Base-by-base conservation (phyloP, 2,888 invertebrate species). In the Siphlonurus alternatus region DNA sequence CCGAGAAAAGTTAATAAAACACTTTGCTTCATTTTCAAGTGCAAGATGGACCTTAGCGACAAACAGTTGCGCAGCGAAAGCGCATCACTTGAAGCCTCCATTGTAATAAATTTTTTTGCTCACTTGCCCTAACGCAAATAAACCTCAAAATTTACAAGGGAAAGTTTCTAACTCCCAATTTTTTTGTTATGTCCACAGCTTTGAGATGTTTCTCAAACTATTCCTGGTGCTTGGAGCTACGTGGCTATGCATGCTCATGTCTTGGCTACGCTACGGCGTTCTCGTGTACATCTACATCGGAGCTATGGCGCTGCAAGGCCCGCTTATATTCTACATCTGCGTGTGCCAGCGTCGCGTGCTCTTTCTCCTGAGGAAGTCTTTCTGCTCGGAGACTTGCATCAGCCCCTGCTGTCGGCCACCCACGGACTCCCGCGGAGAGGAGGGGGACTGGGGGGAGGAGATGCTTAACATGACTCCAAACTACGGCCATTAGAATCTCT, bases 381-480 rank as follows among this genome's bases (percentile, higher is more conserved):
- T 89, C 75, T 88, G 88, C 71, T 87, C 87, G 72, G 83, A 83
- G 38, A 75, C 74, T 65, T 78, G 77, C 67, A 68, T 75, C 20
- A 78, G 76, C 67, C 74, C 78, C 61, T 82, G 81, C 66, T 82
- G 81, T 69, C 75, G 75, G 63, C 76, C 76, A 2, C 72, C 71
- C 1, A 81, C 83, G 0, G 82, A 83, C n/a, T 69, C 69, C 51
- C 70, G 71, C 1, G 63, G 65, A 1, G 90, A 91, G 71, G 91
- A 90, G 90, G 91, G 91, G 0, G 91, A 91, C 71, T 91, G 90
- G 90, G 91, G 91, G 0, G 91, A 91, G 71, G 91, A 92, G 77
- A 85, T 91, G 87, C 86, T 88, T 63, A 89, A 90, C 67, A 90
- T 91, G 84, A 89, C n/a, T n/a, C n/a, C n/a, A n/a, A n/a, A n/a